phyloP scores from a whole-genome alignment of 2,113 vertebrate species.

The Leiothrix lutea region DNA sequence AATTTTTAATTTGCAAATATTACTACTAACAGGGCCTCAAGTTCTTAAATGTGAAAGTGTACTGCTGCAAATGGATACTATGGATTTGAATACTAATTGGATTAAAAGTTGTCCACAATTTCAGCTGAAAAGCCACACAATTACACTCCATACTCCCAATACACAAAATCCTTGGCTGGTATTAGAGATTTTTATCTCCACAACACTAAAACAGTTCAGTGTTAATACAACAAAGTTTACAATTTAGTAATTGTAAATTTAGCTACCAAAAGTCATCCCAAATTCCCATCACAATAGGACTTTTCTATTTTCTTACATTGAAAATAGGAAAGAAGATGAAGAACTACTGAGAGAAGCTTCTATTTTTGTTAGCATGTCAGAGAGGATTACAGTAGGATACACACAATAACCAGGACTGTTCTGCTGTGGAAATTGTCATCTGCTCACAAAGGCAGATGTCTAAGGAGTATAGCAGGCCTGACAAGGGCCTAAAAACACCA shows the following conservation, averaged over 20 bases:
- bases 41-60: background rate
- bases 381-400: background rate
- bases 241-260: background rate
- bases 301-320: background rate
- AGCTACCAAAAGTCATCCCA: background rate
- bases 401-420: background rate
- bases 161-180: background rate
- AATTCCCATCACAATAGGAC: background rate
- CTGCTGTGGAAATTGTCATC: background rate
- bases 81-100: background rate
- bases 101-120: background rate
- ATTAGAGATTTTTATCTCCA: background rate
- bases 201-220: background rate
- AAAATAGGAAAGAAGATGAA: background rate
- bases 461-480: background rate
- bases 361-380: background rate
- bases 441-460: background rate
- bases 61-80: background rate
- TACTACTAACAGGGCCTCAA: background rate
- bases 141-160: background rate
- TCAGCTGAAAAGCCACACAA: background rate
- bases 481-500: background rate
- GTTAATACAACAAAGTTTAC: background rate
- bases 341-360: background rate
- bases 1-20: background rate